Base-by-base conservation (phyloP, 2,797 vertebrate species). In the Eulemur albifrons region DNA sequence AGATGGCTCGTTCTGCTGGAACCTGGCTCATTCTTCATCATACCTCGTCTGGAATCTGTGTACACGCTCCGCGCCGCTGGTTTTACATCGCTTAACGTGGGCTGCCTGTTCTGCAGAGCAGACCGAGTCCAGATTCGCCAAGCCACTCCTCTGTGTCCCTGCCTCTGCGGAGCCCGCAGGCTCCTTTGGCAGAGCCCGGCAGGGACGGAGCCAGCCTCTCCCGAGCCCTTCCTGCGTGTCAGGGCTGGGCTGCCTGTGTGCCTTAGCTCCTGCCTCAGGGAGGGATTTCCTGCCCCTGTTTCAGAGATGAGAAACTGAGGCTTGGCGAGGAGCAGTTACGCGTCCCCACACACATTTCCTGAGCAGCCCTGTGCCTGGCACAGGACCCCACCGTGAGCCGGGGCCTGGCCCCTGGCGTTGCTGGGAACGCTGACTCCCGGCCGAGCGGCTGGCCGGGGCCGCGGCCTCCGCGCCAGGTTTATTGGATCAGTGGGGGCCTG, bases 401-500 rank as follows among this genome's bases (percentile, higher is more conserved):
- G 17, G 40, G 52, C 48, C 1, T 18, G 43, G 43, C 43, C 45
- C 48, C 1, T 18, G 43, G 43, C 43, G 63, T n/a, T 43, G 18
- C 54, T 77, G 45, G 54, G 43, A 15, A 4, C 72, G n/a, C n/a
- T 7, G 18, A 38, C 79, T n/a, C 67, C n/a, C 21, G 17, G 20
- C 70, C 35, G n/a, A 79, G 27, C 50, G 3, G 0, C 54, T 30
- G 21, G 40, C 48, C 75, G 8, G 32, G 15, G 48, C 4, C 0
- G 0, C 7, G n/a, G 40, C 17, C 67, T 30, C 30, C 61, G 9
- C 9, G 50, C 52, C 15, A 7, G 48, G 40, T 2, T 40, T 30
- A 18, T 5, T 57, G 20, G 3, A 43, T 70, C 21, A 18, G 0
- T 3, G 48, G 43, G 50, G 27, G 4, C 0, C 59, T 12, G 6